Evolutionary conservation across 2,888 invertebrate genomes (phyloP), one percentile per base, ranked within the genome.

Genomic region (Chrysolina americana): DNA sequence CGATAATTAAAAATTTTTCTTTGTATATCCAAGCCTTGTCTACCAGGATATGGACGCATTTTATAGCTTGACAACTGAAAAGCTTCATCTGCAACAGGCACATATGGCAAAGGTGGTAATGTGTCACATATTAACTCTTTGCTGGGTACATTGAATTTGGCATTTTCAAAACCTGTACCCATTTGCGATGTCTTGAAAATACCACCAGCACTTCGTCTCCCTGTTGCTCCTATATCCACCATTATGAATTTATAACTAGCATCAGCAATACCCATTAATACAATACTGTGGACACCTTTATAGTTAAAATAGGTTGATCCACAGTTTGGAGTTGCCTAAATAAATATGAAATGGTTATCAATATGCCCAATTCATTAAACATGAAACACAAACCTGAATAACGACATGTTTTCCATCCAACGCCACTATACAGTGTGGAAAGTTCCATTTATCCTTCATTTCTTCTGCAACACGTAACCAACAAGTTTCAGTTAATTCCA

Each of bases 281-380:
- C 28, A 28, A 71, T 28, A 62, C 50, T 62, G 66, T 71, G 41
- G 23, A 23, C 41, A 66, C 41, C 23, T 71, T 71, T 28, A 28
- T 28, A 28, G 28, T 28, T 28, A 28, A 28, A 28, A 28, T 28
- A 28, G 28, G 28, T 28, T 28, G 28, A 28, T 28, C 28, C 28
- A 28, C 28, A 28, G 28, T 28, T 28, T 28, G 28, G 28, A 28
- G 28, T 2, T 3, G 28, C 28, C 28, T 28, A 28, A 28, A 28
- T 28, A 13, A 44, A 44, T 44, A 44, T 13, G 44, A 44, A 44
- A 44, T 44, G 44, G 44, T 44, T 44, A 44, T 44, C 44, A 44
- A 44, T 44, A 44, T 44, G 44, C 44, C 44, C 44, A 44, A 44
- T 44, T 44, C 44, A 44, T 44, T 44, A 44, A 44, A 44, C 9